These are phyloP conservation scores for Pseudopodoces humilis DNA, from an alignment of 2,113 vertebrate genomes.

Conservation along the genomic window DNA sequence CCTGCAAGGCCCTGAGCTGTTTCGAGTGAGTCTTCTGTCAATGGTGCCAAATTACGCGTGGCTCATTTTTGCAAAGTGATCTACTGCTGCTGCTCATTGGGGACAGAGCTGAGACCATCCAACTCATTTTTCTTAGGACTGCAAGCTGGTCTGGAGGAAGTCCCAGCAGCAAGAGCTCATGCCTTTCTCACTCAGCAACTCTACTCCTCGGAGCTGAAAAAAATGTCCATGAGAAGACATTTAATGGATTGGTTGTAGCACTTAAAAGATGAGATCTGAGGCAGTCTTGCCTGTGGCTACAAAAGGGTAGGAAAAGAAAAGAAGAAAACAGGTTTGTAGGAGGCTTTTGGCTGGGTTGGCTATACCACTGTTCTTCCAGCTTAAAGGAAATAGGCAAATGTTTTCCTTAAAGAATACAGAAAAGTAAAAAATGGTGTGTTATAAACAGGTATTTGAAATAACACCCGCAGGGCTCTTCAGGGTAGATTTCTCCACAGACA, in stretches of 20 bases:
- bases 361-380: not conserved
- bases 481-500: not conserved
- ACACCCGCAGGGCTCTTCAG: not conserved
- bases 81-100: constrained; percentile 63
- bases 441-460: not conserved
- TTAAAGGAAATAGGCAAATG: not conserved
- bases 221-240: constrained; percentile 40
- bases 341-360: not conserved
- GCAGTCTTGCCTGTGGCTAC: not conserved
- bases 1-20: constrained; percentile 39
- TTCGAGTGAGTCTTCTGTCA: constrained; percentile 56
- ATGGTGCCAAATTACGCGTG: constrained; percentile 69
- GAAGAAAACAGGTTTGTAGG: not conserved
- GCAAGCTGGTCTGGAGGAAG: constrained; percentile 52
- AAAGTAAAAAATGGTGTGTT: not conserved
- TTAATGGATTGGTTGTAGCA: not conserved
- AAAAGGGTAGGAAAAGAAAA: not conserved
- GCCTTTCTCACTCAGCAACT: constrained; percentile 72
- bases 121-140: constrained; percentile 69
- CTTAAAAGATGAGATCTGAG: not conserved
- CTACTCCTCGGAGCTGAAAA: constrained; percentile 40
- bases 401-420: not conserved
- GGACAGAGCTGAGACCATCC: constrained; percentile 54
- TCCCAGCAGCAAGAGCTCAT: constrained; percentile 34
- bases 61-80: constrained; percentile 70